Conservation (phyloP, 2,888 invertebrate species). For the Sinhomidia bicolor region DNA sequence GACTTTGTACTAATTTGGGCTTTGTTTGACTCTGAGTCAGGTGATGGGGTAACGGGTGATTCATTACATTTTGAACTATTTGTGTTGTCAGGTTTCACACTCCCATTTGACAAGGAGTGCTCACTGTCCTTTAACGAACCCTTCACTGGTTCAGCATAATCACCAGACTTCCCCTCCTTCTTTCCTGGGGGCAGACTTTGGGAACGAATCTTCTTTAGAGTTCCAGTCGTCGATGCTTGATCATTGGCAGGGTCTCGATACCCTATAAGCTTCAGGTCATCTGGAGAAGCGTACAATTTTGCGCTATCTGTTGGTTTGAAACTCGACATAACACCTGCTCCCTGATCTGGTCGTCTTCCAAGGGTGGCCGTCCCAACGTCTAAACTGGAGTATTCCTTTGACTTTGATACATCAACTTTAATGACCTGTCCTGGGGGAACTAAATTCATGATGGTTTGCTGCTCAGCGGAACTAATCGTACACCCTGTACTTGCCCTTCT, state of each 20-base stretch:
- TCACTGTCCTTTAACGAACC: constrained; percentile 57
- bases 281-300: constrained; percentile 94
- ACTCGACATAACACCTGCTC: constrained; percentile 87
- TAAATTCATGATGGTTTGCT: constrained; percentile 80
- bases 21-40: constrained; percentile 54
- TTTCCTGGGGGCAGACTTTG: constrained; percentile 82
- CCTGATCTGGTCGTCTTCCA: constrained; percentile 68
- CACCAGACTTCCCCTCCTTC: constrained; percentile 74
- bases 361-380: constrained; percentile 74
- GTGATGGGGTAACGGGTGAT: constrained; percentile 38
- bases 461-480: constrained; percentile 79
- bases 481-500: constrained; percentile 79
- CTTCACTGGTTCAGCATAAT: constrained; percentile 79
- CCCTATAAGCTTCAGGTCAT: constrained; percentile 89
- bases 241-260: constrained; percentile 80
- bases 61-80: constrained; percentile 59
- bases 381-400: constrained; percentile 81
- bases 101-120: constrained; percentile 61
- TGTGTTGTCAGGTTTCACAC: constrained; percentile 51
- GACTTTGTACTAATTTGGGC: constrained; percentile 62
- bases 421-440: constrained; percentile 82
- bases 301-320: constrained; percentile 94
- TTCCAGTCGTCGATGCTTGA: constrained; percentile 68
- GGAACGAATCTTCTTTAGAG: constrained; percentile 80
- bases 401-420: constrained; percentile 85